Base-by-base conservation (phyloP, 1,140 invertebrate species). In the Euwallacea fornicatus region DNA sequence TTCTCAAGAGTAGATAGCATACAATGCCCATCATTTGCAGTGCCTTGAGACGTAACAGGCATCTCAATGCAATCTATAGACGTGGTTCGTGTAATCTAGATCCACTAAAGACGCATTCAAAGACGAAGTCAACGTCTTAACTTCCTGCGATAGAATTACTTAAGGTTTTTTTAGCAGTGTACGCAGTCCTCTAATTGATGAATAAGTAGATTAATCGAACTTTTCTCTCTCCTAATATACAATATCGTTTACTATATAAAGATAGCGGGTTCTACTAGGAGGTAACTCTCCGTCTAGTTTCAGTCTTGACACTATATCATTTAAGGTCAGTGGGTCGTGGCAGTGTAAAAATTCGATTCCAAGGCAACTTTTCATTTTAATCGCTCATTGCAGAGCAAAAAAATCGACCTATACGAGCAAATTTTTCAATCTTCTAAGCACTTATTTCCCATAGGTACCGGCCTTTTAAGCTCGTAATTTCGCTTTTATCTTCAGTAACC, bases 171-270 rank as follows among this genome's bases (percentile, higher is more conserved):
- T 21, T 7, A 61, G 21, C 59, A 61, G 59, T 61, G 59, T 61
- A 61, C 59, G 15, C 3, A n/a, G 9, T 10, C 42, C 11, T 43
- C 7, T 10, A 61, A 42, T 61, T 43, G 0, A 42, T 9, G 59
- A 61, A 61, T 61, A 42, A 61, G 42, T 50, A 63, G 21, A 63
- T 63, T 50, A 63, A 63, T 63, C 61, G 1, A 50, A 47, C 13
- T 21, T 21, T 50, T 63, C 61, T 65, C 33, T 53, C 50, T 42
- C 42, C 8, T 33, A 65, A 55, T 41, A 53, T 65, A 15, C 41
- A 54, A 41, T 54, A 65, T 54, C 63, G 50, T 65, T 54, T 55
- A 65, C 50, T 65, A 65, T 65, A 65, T 65, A 65, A 65, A 65
- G 42, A 62, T 62, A 13, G 43, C 16, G 43, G 13, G 15, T 62